Evolutionary conservation across 1,140 invertebrate species (phyloP).

Genomic region (Sipha flava): DNA sequence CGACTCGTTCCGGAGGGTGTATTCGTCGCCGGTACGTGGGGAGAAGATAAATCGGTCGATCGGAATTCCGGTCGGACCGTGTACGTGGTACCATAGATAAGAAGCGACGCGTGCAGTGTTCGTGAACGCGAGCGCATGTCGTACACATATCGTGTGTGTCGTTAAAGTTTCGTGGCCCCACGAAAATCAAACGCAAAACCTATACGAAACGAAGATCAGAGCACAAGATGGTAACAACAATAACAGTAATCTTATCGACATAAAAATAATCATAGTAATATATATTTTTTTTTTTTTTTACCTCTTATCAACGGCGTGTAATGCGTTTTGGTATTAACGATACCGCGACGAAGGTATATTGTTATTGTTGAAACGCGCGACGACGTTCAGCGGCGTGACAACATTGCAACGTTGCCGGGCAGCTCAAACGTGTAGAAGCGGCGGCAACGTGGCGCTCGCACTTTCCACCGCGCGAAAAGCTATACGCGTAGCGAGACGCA

Average conservation of each 20-base stretch:
- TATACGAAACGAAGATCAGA: too few relatives aligned
- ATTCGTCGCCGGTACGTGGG: background rate
- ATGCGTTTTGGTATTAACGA: too few relatives aligned
- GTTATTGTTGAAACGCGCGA: background rate
- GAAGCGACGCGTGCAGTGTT: too few relatives aligned
- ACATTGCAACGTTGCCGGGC: conserved; percentile 26
- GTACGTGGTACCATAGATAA: background rate
- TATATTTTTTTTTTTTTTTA: too few relatives aligned
- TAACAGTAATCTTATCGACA: too few relatives aligned
- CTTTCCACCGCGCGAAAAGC: conserved; percentile 32
- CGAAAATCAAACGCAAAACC: too few relatives aligned
- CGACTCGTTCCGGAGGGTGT: background rate
- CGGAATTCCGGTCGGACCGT: conserved; percentile 4
- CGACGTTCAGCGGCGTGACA: conserved; percentile 13
- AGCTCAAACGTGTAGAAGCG: background rate
- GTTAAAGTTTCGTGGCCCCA: too few relatives aligned
- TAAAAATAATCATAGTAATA: too few relatives aligned
- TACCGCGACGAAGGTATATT: background rate
- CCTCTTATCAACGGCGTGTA: too few relatives aligned
- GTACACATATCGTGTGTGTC: too few relatives aligned
- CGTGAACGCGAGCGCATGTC: too few relatives aligned
- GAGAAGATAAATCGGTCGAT: background rate
- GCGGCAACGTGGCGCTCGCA: conserved; percentile 20
- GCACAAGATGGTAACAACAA: too few relatives aligned
- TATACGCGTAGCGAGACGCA: background rate